phyloP scores from a whole-genome alignment of 2,797 vertebrate genomes.

The Lagodon rhomboides region DNA sequence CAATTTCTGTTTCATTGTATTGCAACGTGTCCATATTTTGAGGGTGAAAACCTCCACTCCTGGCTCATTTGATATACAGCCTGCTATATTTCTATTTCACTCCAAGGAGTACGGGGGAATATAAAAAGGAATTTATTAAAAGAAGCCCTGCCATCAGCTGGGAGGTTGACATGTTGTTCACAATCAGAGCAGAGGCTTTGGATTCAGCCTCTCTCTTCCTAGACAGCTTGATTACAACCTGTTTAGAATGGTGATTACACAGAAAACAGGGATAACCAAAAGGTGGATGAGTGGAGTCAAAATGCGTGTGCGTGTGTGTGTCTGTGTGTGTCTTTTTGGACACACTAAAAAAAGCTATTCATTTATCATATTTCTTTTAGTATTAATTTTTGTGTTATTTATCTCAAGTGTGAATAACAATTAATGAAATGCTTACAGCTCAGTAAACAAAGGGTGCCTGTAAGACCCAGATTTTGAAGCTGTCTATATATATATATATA shows the following conservation, averaged over 20 bases:
- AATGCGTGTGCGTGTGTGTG: too few relatives aligned
- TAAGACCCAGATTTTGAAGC: too few relatives aligned
- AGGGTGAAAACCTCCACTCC: background rate
- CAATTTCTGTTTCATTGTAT: background rate
- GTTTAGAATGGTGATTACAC: conserved; percentile 66
- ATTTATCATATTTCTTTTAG: background rate
- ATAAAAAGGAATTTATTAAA: conserved; percentile 9
- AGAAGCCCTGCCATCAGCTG: conserved; percentile 35
- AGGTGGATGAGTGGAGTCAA: conserved; percentile 11
- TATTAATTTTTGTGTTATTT: too few relatives aligned
- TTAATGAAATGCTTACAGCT: too few relatives aligned
- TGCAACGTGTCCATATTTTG: conserved; percentile 1
- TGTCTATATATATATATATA: too few relatives aligned
- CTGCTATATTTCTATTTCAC: background rate
- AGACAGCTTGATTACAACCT: conserved; percentile 66
- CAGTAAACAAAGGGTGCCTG: too few relatives aligned
- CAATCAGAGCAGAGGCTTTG: conserved; percentile 66
- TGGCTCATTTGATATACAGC: background rate
- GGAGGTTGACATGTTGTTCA: conserved; percentile 49
- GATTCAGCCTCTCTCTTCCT: conserved; percentile 42
- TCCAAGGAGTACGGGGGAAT: background rate
- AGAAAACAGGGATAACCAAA: conserved; percentile 25
- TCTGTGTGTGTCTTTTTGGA: background rate
- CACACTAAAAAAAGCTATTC: background rate
- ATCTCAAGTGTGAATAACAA: too few relatives aligned